These are phyloP conservation scores for Melanophora roralis DNA, from an alignment of 2,888 invertebrate genomes.

Conservation along the genomic window DNA sequence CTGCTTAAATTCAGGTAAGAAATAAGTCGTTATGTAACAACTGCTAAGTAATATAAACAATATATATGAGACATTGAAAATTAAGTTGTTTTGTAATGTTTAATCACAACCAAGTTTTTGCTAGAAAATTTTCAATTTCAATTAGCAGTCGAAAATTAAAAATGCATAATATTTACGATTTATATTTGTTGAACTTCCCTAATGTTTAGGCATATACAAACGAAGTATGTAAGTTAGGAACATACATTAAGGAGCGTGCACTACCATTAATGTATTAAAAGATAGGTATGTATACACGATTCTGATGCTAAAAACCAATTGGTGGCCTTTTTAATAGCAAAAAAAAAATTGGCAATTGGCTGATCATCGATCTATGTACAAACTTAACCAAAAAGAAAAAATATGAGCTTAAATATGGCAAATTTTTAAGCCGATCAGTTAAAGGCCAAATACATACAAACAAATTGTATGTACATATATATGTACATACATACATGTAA, in stretches of 20 bases:
- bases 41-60: no score
- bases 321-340: conserved; percentile 12
- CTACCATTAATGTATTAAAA: neutral
- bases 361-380: conserved; percentile 15
- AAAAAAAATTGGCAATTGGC: conserved; percentile 32
- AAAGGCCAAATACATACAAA: neutral
- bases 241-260: neutral
- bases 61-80: no score
- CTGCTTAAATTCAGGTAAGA: no score
- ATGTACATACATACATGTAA: neutral
- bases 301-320: conserved; percentile 40
- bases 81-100: no score
- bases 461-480: neutral
- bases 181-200: no score
- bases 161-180: no score
- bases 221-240: neutral
- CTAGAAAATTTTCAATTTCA: no score
- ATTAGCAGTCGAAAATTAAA: no score
- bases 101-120: no score
- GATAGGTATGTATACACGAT: conserved; percentile 1
- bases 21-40: no score
- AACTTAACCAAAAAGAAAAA: neutral
- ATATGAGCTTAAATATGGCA: neutral
- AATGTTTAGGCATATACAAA: no score
- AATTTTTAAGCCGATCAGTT: neutral